Evolutionary conservation across 2,113 vertebrate genomes (phyloP).

Genomic region (Petromus typicus): DNA sequence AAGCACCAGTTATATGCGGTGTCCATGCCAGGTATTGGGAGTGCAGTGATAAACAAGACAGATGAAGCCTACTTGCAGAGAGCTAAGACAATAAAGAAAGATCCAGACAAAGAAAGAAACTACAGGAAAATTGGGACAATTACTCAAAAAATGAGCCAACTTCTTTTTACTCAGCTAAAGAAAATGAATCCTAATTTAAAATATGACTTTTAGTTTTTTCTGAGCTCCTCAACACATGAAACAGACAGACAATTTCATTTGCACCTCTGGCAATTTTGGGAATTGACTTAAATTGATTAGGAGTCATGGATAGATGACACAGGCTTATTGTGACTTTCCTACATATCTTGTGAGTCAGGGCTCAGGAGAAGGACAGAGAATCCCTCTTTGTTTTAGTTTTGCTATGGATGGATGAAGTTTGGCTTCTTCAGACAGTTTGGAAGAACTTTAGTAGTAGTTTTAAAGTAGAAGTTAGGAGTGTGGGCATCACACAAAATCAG

Average conservation of each 20-base stretch:
- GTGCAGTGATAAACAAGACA: background rate
- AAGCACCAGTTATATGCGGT: background rate
- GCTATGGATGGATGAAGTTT: background rate
- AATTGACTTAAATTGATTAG: constrained; percentile 34
- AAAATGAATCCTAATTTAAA: constrained; percentile 75
- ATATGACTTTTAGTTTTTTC: constrained; percentile 31
- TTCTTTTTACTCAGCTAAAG: constrained; percentile 59
- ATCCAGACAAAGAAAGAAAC: background rate
- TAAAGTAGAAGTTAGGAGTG: background rate
- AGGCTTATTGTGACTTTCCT: constrained; percentile 35
- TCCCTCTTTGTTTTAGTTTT: background rate
- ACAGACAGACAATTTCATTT: constrained; percentile 42
- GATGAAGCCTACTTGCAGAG: background rate
- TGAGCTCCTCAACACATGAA: background rate
- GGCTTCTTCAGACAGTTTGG: background rate
- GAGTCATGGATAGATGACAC: constrained; percentile 16
- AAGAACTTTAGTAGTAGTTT: background rate
- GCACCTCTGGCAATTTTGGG: background rate
- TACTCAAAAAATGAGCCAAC: background rate
- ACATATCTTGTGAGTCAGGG: background rate
- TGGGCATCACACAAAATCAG: background rate
- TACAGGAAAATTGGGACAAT: background rate
- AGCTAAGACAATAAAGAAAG: background rate
- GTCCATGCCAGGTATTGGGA: background rate
- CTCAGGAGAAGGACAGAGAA: background rate